Evolutionary conservation across 2,797 vertebrate species (phyloP).

Genomic region (Sebastes steindachneri): DNA sequence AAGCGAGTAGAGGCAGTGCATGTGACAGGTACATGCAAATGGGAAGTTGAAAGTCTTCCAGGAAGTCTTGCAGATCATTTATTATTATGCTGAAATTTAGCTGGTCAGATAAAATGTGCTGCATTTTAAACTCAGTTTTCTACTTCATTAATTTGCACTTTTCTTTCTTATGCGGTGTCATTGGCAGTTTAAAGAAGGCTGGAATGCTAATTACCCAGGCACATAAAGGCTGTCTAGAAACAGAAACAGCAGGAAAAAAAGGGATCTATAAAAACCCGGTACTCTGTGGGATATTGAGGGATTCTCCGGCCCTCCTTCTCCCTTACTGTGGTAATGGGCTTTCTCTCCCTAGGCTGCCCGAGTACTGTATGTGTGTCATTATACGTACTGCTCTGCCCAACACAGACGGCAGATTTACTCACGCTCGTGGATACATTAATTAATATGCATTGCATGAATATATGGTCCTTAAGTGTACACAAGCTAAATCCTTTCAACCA

Average conservation of each 20-base stretch:
- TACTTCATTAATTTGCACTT: slow-evolving; percentile 62
- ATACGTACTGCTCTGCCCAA: background rate
- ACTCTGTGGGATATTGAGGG: slow-evolving; percentile 60
- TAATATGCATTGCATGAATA: slow-evolving; percentile 37
- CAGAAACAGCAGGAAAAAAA: slow-evolving; percentile 28
- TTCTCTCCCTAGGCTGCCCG: slow-evolving; percentile 44
- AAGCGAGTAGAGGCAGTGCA: background rate
- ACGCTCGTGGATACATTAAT: slow-evolving; percentile 34
- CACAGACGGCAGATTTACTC: slow-evolving; percentile 22
- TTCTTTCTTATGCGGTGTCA: slow-evolving; percentile 50
- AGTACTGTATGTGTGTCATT: slow-evolving; percentile 30
- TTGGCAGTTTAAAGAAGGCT: slow-evolving; percentile 53
- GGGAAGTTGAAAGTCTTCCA: slow-evolving; percentile 32
- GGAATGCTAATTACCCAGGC: slow-evolving; percentile 67
- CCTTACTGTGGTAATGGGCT: slow-evolving; percentile 61
- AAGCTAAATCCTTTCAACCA: slow-evolving; percentile 43
- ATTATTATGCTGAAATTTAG: slow-evolving; percentile 8
- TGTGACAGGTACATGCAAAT: slow-evolving; percentile 7
- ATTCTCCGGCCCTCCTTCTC: slow-evolving; percentile 41
- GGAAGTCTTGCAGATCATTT: slow-evolving; percentile 23
- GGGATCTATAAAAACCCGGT: slow-evolving; percentile 56
- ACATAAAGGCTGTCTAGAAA: slow-evolving; percentile 61
- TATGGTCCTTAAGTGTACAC: slow-evolving; percentile 30
- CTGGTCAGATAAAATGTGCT: slow-evolving; percentile 35
- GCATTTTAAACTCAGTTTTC: slow-evolving; percentile 52